Base-by-base conservation (phyloP, 2,888 invertebrate species). In the Mythimna pallens region DNA sequence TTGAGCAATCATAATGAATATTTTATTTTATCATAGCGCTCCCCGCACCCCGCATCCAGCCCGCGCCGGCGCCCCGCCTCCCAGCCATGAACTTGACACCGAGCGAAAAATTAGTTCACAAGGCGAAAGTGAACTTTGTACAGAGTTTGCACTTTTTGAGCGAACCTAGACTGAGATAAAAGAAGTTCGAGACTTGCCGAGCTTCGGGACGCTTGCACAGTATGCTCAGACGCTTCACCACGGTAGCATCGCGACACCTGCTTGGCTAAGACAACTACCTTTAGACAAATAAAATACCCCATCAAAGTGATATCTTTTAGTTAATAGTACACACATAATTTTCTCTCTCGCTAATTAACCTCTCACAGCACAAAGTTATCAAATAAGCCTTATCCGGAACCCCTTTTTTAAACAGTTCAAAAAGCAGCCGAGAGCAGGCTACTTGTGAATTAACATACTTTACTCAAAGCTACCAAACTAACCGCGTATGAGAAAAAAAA, bases 71-170 rank as follows among this genome's bases (percentile, higher is more conserved):
- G 76, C 78, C 85, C 87, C 84, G 78, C 84, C 83, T 75, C 82
- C 81, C 89, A 94, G 92, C 95, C 95, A 88, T 96, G 96, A 96
- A 96, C 96, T 96, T 96, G 96, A 96, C 96, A 96, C 95, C 93
- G 93, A 93, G 92, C 93, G 95, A 96, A 96, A 96, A 96, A 96
- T 96, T 96, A 95, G 96, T 96, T 96, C 96, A 95, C 94, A 94
- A 95, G 94, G 95, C 93, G 95, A 95, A 95, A 95, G 95, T 95
- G 95, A 95, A 96, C 93, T 95, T 95, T 93, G 94, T 93, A 94
- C 94, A 90, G 94, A 95, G 93, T 95, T 95, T 93, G 94, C 95
- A 95, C 93, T 95, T 95, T 96, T 95, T 95, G 94, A 95, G 89
- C 89, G 92, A 92, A 94, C 92, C 93, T 93, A 94, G 94, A 92